Conservation (phyloP, 2,113 vertebrate genomes). For the Thryonomys swinderianus region DNA sequence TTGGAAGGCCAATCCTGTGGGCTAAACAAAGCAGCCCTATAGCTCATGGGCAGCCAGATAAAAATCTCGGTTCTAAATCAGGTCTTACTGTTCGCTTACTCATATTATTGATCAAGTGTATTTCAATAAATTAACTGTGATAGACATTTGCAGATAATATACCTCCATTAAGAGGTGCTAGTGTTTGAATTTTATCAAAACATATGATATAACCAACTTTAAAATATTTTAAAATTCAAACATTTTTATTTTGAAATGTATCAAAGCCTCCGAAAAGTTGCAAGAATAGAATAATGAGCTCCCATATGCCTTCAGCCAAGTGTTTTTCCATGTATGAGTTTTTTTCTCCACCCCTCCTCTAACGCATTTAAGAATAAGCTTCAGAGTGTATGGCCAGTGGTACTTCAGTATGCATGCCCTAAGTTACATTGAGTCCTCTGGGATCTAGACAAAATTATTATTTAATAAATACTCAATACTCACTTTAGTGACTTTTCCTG, state of each 20-base stretch:
- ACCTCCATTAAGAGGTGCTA: background rate
- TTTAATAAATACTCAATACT: background rate
- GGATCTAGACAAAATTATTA: background rate
- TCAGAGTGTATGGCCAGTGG: no score
- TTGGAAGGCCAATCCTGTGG: background rate
- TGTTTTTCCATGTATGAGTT: background rate
- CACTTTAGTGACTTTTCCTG: background rate
- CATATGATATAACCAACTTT: background rate
- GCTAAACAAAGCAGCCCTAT: constrained; percentile 2
- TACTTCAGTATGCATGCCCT: background rate
- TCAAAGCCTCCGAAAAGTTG: background rate
- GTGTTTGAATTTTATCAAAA: constrained; percentile 48
- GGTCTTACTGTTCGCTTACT: constrained; percentile 41
- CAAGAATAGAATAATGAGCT: constrained; percentile 16
- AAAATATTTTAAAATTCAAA: background rate
- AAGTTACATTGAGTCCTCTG: background rate
- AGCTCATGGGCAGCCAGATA: background rate
- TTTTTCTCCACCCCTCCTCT: background rate
- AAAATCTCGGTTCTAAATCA: constrained; percentile 35
- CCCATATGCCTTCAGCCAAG: background rate
- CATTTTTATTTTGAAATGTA: background rate
- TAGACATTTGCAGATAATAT: constrained; percentile 22
- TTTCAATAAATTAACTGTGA: background rate
- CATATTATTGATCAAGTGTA: background rate
- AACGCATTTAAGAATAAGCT: background rate